Evolutionary conservation across 2,797 vertebrate genomes (phyloP), one percentile per base, ranked within the genome.

Genomic region (Erpetoichthys calabaricus): DNA sequence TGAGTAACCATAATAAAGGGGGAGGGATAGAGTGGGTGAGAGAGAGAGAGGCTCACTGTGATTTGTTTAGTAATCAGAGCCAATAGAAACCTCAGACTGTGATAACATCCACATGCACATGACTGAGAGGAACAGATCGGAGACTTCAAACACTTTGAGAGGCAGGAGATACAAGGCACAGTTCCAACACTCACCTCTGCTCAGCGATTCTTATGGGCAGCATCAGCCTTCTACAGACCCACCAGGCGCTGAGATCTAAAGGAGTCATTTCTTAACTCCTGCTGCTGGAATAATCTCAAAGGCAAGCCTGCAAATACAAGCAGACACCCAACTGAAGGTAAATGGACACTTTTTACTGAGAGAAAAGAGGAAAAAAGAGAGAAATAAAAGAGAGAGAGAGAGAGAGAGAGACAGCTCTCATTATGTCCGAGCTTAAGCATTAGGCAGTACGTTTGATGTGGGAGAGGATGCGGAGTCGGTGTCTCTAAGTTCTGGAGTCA

Each of bases 21-120:
- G 46, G 46, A 55, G 46, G 7, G 53, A 51, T 44, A 42, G 53
- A 45, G 45, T 59, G 42, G 9, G 45, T 45, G 41, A 45, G 49
- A 46, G 50, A 53, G 55, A 74, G 75, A 71, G 77, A 68, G 53
- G 67, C 66, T 74, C 62, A 72, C 74, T 70, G 82, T 69, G 78
- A 78, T 80, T 77, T 75, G 79, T 75, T 76, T 69, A 79, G 76
- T 62, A 76, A 74, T 60, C 56, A 42, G 70, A 77, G 78, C 70
- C 72, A 74, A 81, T 73, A 72, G 80, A 65, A 78, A 80, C 60
- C 77, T 65, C 70, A 60, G 72, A 47, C 75, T 62, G 63, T 65
- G 80, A 70, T 75, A 73, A 80, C 71, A 80, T 80, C 76, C 73
- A 60, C 73, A 67, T 67, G 80, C 78, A 67, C 58, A 74, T 57